Evolutionary conservation across 2,888 invertebrate genomes (phyloP).

Genomic region (Hydrotaea diabolus): DNA sequence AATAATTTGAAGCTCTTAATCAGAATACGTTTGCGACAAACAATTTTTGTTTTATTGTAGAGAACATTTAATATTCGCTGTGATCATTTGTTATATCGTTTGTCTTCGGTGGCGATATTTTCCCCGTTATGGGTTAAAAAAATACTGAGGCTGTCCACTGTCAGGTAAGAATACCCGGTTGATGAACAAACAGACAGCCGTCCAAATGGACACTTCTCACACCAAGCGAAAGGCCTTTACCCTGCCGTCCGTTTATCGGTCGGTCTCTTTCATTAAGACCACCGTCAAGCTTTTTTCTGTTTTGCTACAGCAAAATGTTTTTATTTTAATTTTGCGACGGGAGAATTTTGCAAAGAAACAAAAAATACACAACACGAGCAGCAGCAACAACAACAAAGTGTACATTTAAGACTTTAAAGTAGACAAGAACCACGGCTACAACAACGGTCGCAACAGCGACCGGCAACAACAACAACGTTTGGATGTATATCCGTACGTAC

Average conservation of each 20-base stretch:
- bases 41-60: too few species aligned
- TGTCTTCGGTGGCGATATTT: too few species aligned
- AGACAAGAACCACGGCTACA: constrained; percentile 15
- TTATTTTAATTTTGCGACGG: constrained; percentile 1
- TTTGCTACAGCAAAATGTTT: background rate
- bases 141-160: too few species aligned
- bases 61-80: too few species aligned
- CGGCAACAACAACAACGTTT: background rate
- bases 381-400: background rate
- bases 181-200: background rate
- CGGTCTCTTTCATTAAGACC: constrained; percentile 2
- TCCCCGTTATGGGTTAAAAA: too few species aligned
- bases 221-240: background rate
- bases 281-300: background rate
- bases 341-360: background rate
- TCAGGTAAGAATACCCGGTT: background rate
- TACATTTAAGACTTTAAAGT: constrained; percentile 11
- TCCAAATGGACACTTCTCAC: background rate
- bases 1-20: too few species aligned
- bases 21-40: too few species aligned
- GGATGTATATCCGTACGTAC: too few species aligned
- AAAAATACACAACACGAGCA: too few species aligned
- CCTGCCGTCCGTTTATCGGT: background rate
- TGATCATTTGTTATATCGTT: too few species aligned
- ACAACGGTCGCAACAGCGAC: constrained; percentile 14